These are phyloP conservation scores for Polymixis lichenea DNA, from an alignment of 2,888 invertebrate genomes.

Conservation along the genomic window DNA sequence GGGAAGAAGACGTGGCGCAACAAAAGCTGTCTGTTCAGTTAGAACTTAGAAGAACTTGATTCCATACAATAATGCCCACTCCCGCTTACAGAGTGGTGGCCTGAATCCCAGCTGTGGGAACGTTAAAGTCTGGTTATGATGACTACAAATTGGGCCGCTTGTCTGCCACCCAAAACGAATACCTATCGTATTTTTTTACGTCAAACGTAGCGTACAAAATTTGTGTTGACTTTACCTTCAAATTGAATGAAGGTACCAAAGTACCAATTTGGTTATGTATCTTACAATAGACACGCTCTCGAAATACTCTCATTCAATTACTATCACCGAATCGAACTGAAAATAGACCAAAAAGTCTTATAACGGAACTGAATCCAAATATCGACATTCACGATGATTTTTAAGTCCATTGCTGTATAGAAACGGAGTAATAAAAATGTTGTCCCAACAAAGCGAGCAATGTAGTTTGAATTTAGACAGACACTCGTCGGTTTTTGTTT, in stretches of 20 bases:
- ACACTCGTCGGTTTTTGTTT: constrained; percentile 4
- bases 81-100: not conserved
- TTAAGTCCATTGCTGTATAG: constrained; percentile 25
- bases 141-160: not conserved
- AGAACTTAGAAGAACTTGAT: too few species aligned
- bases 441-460: constrained; percentile 34
- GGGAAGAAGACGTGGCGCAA: too few species aligned
- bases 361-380: constrained; percentile 47
- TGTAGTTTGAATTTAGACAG: constrained; percentile 38
- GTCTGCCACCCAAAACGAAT: not conserved
- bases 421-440: fast-evolving
- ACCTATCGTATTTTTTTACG: not conserved
- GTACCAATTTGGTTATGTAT: constrained; percentile 25
- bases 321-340: constrained; percentile 44
- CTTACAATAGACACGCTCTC: constrained; percentile 38
- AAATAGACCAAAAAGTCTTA: constrained; percentile 38
- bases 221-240: not conserved
- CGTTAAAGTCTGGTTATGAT: too few species aligned
- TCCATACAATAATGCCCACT: too few species aligned
- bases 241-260: constrained; percentile 25
- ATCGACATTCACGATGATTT: not conserved
- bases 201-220: constrained; percentile 7
- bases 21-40: too few species aligned
- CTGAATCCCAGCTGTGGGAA: not conserved
- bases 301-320: constrained; percentile 51